Percentiles rank a stretch among this genome's conserved stretches.
phyloP scores from a whole-genome alignment of 2,113 vertebrate species.

The Spea multiplicata region DNA sequence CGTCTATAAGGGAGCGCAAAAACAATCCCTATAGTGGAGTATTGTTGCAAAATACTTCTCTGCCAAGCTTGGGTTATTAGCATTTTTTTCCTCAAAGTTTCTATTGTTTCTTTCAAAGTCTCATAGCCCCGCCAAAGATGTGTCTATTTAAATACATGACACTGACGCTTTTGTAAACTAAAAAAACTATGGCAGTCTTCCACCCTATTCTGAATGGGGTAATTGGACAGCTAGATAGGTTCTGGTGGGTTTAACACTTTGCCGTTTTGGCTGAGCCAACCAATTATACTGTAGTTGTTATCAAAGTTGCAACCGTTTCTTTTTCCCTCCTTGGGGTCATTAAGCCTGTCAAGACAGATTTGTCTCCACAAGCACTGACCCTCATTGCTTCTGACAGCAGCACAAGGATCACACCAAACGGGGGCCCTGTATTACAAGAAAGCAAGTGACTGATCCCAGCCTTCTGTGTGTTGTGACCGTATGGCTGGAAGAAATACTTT shows the following conservation, averaged over 20 bases:
- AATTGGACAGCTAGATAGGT: constrained; percentile 67
- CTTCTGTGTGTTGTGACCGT: constrained; percentile 46
- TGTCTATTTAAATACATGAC: constrained; percentile 62
- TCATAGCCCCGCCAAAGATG: constrained; percentile 55
- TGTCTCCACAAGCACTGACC: constrained; percentile 68
- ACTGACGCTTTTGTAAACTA: constrained; percentile 63
- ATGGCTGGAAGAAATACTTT: constrained; percentile 50
- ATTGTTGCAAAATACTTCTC: constrained; percentile 50
- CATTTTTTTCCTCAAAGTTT: constrained; percentile 56
- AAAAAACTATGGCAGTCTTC: constrained; percentile 65
- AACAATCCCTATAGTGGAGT: neutral
- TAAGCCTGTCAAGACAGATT: constrained; percentile 77
- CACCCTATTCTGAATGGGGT: constrained; percentile 61
- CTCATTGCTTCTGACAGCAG: constrained; percentile 67
- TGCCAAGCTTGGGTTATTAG: constrained; percentile 50
- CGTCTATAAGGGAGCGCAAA: neutral
- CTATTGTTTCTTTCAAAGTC: constrained; percentile 57
- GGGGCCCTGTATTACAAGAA: constrained; percentile 59
- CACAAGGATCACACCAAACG: constrained; percentile 65
- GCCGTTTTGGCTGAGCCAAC: constrained; percentile 64
- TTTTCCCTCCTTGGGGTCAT: constrained; percentile 59
- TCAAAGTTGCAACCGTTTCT: constrained; percentile 65
- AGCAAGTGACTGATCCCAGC: constrained; percentile 59
- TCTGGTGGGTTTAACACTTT: constrained; percentile 67
- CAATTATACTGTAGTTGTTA: constrained; percentile 68